Evolutionary conservation across 2,797 vertebrate genomes (phyloP), one percentile per base, ranked within the genome.

Genomic region (Chaunax sp.): DNA sequence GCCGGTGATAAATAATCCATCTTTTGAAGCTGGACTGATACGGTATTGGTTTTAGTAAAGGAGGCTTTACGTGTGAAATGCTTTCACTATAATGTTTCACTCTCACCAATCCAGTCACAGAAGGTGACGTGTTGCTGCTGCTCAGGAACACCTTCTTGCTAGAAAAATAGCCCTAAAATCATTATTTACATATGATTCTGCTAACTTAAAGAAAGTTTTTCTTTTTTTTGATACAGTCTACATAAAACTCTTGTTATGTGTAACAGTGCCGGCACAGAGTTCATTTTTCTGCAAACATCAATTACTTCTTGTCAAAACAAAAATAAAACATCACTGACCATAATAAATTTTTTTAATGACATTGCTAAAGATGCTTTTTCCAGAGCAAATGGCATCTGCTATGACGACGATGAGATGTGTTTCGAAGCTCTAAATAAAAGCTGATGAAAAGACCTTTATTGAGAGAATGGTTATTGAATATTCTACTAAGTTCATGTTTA

Each of bases 1-100:
- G 83, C 81, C 82, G 1, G 25, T 63, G 89, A 86, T 83, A 83
- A 93, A 91, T 94, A 95, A 94, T 93, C 87, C 90, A 88, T 90
- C 40, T 87, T 43, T 41, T 83, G 89, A 91, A 92, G 86, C 77
- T 83, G 80, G 81, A 81, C 87, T 83, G 85, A 90, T 84, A 45
- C 47, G 51, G 37, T 40, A 70, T 77, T 69, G 78, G 60, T 90
- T 90, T 81, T 69, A 75, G 69, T 63, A 73, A 73, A 87, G 3
- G 55, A 88, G 30, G 55, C 54, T 62, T 88, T 90, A 88, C 67
- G 85, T 81, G 81, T 58, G 23, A 82, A 75, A 68, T 63, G 47
- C 54, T 80, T 72, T 75, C 3, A 0, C 51, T 37, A 50, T 43
- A 9, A 47, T 51, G 62, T 57, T 68, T 77, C 54, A 58, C 60